Percentiles rank a stretch among this genome's conserved stretches.
Conservation (phyloP, 2,113 vertebrate genomes). For the Lates calcarifer region DNA sequence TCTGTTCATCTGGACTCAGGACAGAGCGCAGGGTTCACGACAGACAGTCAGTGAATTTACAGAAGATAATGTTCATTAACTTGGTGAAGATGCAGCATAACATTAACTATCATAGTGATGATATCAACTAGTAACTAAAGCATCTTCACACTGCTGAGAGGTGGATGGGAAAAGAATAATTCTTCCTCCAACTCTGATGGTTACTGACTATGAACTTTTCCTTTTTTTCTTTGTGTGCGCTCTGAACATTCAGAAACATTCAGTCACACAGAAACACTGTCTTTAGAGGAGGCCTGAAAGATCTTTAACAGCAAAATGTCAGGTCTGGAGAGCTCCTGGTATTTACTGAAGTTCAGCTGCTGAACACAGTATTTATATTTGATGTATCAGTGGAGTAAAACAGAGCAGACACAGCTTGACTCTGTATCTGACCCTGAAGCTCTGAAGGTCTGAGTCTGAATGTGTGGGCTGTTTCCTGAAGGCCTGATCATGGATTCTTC, state of each 20-base stretch:
- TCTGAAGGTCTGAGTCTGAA: background rate
- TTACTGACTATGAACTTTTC: constrained; percentile 4
- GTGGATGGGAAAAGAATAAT: background rate
- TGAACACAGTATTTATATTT: background rate
- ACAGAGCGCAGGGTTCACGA: too few species aligned
- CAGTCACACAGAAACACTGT: constrained; percentile 18
- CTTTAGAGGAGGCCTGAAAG: too few species aligned
- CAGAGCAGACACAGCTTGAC: background rate
- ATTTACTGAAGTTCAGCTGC: background rate
- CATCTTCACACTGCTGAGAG: too few species aligned
- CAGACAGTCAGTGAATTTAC: too few species aligned
- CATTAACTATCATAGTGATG: too few species aligned
- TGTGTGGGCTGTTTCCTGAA: background rate
- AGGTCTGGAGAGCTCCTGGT: constrained; percentile 18
- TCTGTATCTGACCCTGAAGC: background rate
- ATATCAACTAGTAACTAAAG: too few species aligned
- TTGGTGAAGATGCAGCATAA: too few species aligned
- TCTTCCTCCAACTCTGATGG: background rate
- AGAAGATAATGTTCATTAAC: too few species aligned
- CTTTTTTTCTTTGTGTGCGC: background rate
- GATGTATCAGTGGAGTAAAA: constrained; percentile 12
- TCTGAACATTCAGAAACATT: constrained; percentile 23
- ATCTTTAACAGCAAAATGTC: background rate
- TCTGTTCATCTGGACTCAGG: too few species aligned
- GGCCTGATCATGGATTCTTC: background rate